Base-by-base conservation (phyloP, 2,888 invertebrate genomes). In the Heterodera filipjevi region DNA sequence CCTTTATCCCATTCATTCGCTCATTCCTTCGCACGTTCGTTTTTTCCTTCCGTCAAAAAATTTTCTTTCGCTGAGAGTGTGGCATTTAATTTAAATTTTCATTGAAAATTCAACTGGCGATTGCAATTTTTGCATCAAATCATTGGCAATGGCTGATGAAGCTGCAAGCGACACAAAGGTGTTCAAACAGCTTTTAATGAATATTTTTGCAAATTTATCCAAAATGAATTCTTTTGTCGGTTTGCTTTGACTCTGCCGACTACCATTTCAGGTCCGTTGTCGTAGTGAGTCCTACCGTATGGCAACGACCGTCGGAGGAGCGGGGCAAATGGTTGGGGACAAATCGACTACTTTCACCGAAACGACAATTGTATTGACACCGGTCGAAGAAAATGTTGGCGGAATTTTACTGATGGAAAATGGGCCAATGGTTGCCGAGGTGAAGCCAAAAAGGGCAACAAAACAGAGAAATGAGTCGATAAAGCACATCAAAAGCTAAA, bases 251-350 rank as follows among this genome's bases (percentile, higher is more conserved):
- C 33, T 66, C 66, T 66, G 12, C 19, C 53, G 19, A 16, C 6
- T 19, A 66, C 35, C 14, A 33, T 22, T 22, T 22, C 16, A 68
- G 68, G 32, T 68, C 16, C 68, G 68, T 16, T 32, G 33, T 32
- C 68, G 68, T 6, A 68, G 68, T 68, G 68, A 68, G 68, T 68
- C 68, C 33, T 68, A 68, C 22, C 68, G 68, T 19, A 30, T 68
- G 68, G 68, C 68, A 19, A 68, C 68, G 32, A 68, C 33, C 33
- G 68, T 19, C 68, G 68, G 68, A 8, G 35, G 35, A 6, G 35
- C 22, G 32, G 19, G 33, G 2, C 35, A 68, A 35, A 32, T 68
- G 16, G 35, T 35, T 14, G 68, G 0, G 33, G 68, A 68, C 68
- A 68, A 68, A 35, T 68, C 68, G 32, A 68, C 68, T 0, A 68